Base-by-base conservation (phyloP, 1,140 invertebrate genomes). In the Glossosoma conforme region DNA sequence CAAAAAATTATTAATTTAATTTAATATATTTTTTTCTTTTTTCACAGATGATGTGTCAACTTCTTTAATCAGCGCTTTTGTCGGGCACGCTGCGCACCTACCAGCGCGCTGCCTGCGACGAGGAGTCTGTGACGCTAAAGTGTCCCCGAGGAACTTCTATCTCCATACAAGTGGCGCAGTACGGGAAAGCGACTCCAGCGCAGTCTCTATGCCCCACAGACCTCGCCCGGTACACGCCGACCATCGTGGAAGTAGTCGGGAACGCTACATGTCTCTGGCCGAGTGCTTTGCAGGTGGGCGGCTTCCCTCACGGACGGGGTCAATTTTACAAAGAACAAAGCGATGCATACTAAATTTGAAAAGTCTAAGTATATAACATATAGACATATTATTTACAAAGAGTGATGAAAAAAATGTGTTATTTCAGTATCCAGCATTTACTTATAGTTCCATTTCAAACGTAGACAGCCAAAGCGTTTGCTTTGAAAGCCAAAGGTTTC, bases 101-200 rank as follows among this genome's bases (percentile, higher is more conserved):
- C 70, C 89, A 94, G 66, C 81, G 84, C 59, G 87, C 85, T 3
- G 84, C 86, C 2, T 96, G 93, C 69, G 89, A 94, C 64, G 87
- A 89, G 43, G 86, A 94, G 61, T 78, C 81, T 61, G 82, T 95
- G 66, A 81, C 81, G 15, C 78, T 95, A 32, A 82, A 83, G 53
- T 95, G 93, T 74, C 91, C 91, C 10, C 70, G 82, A 3, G 87
- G 88, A 24, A 95, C 92, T 2, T 86, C 86, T 49, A 92, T 95
- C 59, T 86, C 84, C 49, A 87, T 95, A 47, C 85, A 92, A 63
- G 75, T 91, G 55, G 89, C 89, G 3, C 72, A 75, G 57, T 75
- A 75, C 44, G 70, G 72, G 11, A 66, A 69, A 0, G 68, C 70
- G 0, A 65, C 64, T 3, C 62, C 68, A 0, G 65, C 69, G 18